A percentile compares a stretch with the other conserved stretches of the same genome.
These are phyloP conservation scores for Gibbula magus DNA, from an alignment of 2,888 invertebrate genomes.

Conservation along the genomic window DNA sequence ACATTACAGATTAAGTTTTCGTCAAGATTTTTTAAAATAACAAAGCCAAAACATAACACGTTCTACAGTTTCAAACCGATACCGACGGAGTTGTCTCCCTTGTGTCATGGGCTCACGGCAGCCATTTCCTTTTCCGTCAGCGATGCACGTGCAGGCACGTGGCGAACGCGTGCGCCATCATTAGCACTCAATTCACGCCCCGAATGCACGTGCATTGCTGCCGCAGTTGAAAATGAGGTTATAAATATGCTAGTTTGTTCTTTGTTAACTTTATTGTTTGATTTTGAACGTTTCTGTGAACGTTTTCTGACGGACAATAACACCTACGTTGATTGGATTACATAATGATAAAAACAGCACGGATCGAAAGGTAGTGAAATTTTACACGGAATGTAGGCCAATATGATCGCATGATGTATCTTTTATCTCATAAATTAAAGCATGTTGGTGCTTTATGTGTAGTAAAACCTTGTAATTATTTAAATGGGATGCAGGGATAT, in stretches of 20 bases:
- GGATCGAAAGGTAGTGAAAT: no score
- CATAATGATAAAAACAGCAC: no score
- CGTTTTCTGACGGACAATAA: background rate
- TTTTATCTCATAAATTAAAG: no score
- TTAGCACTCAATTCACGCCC: conserved; percentile 9
- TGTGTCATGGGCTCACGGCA: background rate
- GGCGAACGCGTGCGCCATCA: background rate
- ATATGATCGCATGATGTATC: no score
- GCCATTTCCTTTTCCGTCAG: background rate
- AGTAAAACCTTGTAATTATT: no score
- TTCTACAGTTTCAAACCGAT: background rate
- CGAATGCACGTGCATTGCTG: conserved; percentile 1
- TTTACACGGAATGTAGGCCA: no score
- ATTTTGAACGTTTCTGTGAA: background rate
- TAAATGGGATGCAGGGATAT: no score
- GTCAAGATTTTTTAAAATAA: no score
- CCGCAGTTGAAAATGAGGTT: conserved; percentile 17
- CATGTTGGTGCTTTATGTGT: no score
- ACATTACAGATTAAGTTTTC: no score
- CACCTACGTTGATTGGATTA: no score
- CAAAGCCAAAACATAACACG: no score
- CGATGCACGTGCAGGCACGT: conserved; percentile 2
- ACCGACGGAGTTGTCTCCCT: background rate
- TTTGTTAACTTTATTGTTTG: conserved; percentile 10
- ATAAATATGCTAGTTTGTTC: conserved; percentile 22